These are phyloP conservation scores for Drosophila malerkotliana DNA, from an alignment of 1,140 invertebrate species.

Conservation along the genomic window DNA sequence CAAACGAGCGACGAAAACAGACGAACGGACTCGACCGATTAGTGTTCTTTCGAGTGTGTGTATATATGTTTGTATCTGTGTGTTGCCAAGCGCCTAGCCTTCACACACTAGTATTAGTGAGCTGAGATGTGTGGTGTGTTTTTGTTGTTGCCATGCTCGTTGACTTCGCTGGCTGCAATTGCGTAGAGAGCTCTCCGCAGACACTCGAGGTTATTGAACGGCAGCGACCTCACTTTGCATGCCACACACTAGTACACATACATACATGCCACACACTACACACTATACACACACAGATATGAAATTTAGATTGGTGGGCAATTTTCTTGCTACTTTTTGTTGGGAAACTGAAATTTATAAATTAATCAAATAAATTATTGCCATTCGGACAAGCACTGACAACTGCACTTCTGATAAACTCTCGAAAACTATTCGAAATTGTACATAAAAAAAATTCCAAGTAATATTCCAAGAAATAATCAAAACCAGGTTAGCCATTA, in stretches of 20 bases:
- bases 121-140: constrained; percentile 8
- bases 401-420: not conserved
- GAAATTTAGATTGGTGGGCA: constrained; percentile 55
- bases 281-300: not conserved
- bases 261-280: constrained; percentile 9
- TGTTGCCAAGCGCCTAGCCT: constrained; percentile 25
- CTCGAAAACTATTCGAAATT: constrained; percentile 40
- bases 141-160: constrained; percentile 66
- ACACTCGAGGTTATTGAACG: constrained; percentile 82
- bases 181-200: constrained; percentile 67
- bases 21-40: constrained; percentile 60
- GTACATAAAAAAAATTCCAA: not conserved
- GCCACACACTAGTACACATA: constrained; percentile 22
- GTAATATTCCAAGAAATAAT: not conserved
- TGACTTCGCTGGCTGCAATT: constrained; percentile 54
- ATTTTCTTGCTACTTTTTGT: constrained; percentile 75
- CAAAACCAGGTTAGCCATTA: constrained; percentile 15
- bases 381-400: constrained; percentile 9
- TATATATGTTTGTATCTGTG: constrained; percentile 23
- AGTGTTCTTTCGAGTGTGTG: constrained; percentile 32
- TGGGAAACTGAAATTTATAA: constrained; percentile 69
- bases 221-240: constrained; percentile 83
- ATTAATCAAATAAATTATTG: constrained; percentile 82
- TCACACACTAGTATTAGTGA: constrained; percentile 3
- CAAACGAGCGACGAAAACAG: constrained; percentile 42